phyloP scores from a whole-genome alignment of 2,113 vertebrate species.

The Elaphurus davidianus region DNA sequence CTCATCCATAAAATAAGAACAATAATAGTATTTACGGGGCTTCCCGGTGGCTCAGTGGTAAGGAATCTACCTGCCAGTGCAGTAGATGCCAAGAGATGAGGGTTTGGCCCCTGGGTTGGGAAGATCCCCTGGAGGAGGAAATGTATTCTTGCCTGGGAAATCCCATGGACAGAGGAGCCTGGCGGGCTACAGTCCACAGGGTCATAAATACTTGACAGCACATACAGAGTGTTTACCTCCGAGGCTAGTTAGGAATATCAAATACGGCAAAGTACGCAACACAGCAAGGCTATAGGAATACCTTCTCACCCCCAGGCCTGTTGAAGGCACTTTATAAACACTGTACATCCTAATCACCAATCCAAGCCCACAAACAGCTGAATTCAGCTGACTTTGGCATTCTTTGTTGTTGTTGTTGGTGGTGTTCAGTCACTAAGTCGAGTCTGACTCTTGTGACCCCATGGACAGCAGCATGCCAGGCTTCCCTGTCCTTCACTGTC shows the following conservation, averaged over 20 bases:
- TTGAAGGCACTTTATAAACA: neutral
- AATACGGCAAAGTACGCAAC: fast-evolving
- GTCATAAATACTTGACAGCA: neutral
- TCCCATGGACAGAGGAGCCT: neutral
- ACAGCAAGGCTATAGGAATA: fast-evolving
- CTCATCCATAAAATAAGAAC: neutral
- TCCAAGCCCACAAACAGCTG: neutral
- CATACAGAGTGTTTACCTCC: neutral
- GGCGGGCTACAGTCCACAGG: neutral
- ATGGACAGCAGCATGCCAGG: neutral
- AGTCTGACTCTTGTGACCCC: neutral
- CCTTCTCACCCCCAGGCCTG: neutral
- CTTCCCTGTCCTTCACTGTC: neutral
- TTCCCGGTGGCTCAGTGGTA: neutral
- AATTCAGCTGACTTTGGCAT: neutral
- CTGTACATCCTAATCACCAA: fast-evolving
- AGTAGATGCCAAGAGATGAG: neutral
- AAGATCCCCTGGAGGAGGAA: neutral
- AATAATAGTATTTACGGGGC: neutral
- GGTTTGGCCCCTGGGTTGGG: neutral
- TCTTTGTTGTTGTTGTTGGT: neutral
- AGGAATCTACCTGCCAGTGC: neutral
- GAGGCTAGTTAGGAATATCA: neutral
- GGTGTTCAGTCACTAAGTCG: neutral
- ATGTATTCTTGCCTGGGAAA: neutral